These are phyloP conservation scores for Perccottus glenii DNA, from an alignment of 2,113 vertebrate species.

Conservation along the genomic window DNA sequence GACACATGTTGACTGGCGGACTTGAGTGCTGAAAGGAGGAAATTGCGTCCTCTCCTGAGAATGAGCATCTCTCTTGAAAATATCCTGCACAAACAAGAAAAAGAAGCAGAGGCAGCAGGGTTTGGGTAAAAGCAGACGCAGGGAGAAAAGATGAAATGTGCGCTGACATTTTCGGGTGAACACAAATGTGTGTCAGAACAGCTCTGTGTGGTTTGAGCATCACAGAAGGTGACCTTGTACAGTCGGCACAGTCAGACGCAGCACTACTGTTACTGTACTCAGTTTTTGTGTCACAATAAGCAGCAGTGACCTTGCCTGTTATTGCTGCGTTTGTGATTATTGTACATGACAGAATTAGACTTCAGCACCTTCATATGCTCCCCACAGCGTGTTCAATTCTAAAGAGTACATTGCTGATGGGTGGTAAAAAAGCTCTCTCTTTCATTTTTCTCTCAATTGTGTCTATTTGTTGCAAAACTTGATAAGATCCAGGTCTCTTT, in stretches of 20 bases:
- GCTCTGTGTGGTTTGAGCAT: slow-evolving; percentile 45
- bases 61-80: slow-evolving; percentile 32
- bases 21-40: slow-evolving; percentile 39
- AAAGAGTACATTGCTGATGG: background rate
- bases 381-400: slow-evolving; percentile 3
- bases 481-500: too few relatives aligned
- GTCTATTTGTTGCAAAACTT: too few relatives aligned
- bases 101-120: background rate
- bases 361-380: slow-evolving; percentile 23
- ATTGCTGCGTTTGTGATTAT: slow-evolving; percentile 24
- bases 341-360: slow-evolving; percentile 32
- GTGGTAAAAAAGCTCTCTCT: too few relatives aligned
- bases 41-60: slow-evolving; percentile 35
- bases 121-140: slow-evolving; percentile 36
- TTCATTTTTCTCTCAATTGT: too few relatives aligned
- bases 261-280: slow-evolving; percentile 16
- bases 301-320: slow-evolving; percentile 26
- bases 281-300: slow-evolving; percentile 12
- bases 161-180: slow-evolving; percentile 53
- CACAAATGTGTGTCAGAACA: slow-evolving; percentile 60
- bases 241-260: slow-evolving; percentile 29
- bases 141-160: slow-evolving; percentile 36
- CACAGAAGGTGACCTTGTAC: slow-evolving; percentile 50
- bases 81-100: slow-evolving; percentile 34
- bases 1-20: slow-evolving; percentile 47